phyloP scores from a whole-genome alignment of 2,113 vertebrate genomes.

The Barbus barbus region DNA sequence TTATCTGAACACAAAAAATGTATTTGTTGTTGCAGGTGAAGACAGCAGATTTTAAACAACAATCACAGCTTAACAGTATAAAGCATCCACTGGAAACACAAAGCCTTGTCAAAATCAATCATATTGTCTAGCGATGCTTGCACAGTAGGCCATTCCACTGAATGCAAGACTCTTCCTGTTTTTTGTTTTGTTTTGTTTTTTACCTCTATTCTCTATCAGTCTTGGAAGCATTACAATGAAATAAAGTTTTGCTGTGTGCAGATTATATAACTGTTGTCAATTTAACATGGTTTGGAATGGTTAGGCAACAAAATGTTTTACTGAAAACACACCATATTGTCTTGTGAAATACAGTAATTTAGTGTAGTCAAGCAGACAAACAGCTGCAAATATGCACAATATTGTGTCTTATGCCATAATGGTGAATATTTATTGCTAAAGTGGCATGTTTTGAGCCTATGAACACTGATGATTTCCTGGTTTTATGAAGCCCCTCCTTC shows the following conservation, averaged over 20 bases:
- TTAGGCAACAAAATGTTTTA: neutral
- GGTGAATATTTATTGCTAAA: neutral
- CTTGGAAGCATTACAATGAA: neutral
- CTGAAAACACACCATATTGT: neutral
- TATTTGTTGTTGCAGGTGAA: neutral
- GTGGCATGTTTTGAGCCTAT: neutral
- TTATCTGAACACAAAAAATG: slow-evolving; percentile 6
- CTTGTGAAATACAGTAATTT: neutral
- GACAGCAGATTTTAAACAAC: slow-evolving; percentile 10
- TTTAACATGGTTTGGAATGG: neutral
- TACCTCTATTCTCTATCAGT: neutral
- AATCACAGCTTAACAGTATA: neutral
- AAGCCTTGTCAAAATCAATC: slow-evolving; percentile 25
- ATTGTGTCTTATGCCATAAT: neutral
- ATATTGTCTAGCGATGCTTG: neutral
- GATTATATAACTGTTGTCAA: neutral
- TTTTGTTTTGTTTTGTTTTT: neutral
- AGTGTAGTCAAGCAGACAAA: neutral
- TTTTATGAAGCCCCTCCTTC: too few relatives aligned
- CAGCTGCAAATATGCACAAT: neutral
- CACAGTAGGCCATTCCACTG: neutral
- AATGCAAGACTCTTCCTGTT: neutral
- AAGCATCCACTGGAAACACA: neutral
- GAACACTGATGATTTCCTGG: too few relatives aligned
- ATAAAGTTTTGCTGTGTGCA: neutral